A percentile compares a stretch with the other conserved stretches of the same genome.
Conservation (phyloP, 2,888 invertebrate genomes). For the Phengaris arion region DNA sequence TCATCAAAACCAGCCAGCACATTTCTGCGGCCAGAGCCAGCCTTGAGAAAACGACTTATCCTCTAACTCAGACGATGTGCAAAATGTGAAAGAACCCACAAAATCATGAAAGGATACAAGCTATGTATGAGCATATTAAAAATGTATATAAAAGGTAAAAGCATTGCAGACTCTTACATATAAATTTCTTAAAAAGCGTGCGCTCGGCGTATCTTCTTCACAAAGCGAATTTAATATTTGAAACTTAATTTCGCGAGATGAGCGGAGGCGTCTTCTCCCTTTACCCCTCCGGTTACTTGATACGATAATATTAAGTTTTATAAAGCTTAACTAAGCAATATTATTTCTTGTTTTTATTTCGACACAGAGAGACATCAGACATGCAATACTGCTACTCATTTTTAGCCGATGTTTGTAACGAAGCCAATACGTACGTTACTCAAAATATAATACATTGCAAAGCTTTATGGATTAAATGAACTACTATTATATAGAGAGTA, state of each 20-base stretch:
- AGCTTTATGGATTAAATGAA: too few relatives aligned
- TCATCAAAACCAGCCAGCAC: background rate
- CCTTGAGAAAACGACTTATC: background rate
- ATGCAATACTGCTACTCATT: background rate
- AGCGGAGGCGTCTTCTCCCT: slow-evolving; percentile 43
- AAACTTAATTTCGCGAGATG: slow-evolving; percentile 71
- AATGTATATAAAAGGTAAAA: slow-evolving; percentile 6
- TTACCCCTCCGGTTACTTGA: slow-evolving; percentile 31
- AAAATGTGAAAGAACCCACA: background rate
- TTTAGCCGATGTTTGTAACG: background rate
- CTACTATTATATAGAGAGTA: too few relatives aligned
- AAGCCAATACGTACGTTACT: too few relatives aligned
- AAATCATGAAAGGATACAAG: background rate
- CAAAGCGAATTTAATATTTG: slow-evolving; percentile 71
- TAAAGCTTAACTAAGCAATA: slow-evolving; percentile 38
- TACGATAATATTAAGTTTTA: slow-evolving; percentile 39
- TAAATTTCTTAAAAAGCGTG: slow-evolving; percentile 32
- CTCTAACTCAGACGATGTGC: background rate
- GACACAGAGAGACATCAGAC: background rate
- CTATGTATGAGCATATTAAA: slow-evolving; percentile 14
- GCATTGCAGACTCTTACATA: slow-evolving; percentile 26
- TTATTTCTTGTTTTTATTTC: background rate
- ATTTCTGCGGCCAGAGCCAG: background rate
- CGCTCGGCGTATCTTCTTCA: slow-evolving; percentile 53
- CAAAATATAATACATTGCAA: too few relatives aligned